Evolutionary conservation across 2,797 vertebrate genomes (phyloP).

Genomic region (Pantherophis vulpinus): DNA sequence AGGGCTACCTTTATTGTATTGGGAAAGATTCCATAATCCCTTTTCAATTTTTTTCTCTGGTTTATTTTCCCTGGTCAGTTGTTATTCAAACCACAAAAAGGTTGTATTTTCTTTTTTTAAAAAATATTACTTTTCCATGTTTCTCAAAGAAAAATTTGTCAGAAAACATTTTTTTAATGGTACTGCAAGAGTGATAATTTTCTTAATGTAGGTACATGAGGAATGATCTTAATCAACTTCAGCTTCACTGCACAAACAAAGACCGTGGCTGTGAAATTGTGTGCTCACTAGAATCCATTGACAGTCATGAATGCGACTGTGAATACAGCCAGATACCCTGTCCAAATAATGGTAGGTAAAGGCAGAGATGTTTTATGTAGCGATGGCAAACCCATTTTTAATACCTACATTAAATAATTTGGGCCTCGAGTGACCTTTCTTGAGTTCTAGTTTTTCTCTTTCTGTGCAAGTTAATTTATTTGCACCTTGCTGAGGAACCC

Average conservation of each 20-base stretch:
- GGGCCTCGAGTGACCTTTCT: not conserved
- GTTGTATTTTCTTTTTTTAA: not conserved
- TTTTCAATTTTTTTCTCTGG: not conserved
- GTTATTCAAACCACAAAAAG: not conserved
- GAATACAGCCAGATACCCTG: conserved; percentile 81
- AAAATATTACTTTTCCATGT: not conserved
- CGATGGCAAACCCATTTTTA: not conserved
- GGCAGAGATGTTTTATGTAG: not conserved
- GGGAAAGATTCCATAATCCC: not conserved
- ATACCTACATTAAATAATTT: not conserved
- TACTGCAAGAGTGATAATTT: not conserved
- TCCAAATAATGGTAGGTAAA: conserved; percentile 77
- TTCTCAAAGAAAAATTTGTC: not conserved
- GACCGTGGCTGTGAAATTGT: conserved; percentile 82
- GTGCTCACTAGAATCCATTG: conserved; percentile 84
- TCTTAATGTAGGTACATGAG: conserved; percentile 81
- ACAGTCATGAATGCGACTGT: conserved; percentile 84
- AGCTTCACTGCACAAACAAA: conserved; percentile 84
- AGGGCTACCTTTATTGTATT: not conserved
- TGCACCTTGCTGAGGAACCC: not conserved
- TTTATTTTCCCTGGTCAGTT: not conserved
- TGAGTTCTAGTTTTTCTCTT: fast-evolving
- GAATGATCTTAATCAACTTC: conserved; percentile 86
- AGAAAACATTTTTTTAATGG: not conserved
- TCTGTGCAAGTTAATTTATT: not conserved